Conservation (phyloP, 1,140 invertebrate species). For the Thalassaphorura encarpata region DNA sequence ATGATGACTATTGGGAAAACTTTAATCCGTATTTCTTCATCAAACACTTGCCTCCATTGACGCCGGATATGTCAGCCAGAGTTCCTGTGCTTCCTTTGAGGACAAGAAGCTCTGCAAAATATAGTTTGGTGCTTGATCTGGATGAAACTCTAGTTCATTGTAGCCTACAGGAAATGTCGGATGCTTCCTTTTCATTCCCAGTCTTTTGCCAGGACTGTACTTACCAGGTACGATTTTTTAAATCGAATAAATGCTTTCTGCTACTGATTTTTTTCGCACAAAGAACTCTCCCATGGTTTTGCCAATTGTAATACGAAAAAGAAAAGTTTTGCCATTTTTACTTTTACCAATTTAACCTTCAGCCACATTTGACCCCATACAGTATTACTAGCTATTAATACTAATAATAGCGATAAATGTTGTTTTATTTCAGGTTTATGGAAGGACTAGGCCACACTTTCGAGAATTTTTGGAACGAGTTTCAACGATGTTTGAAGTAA, state of each 20-base stretch:
- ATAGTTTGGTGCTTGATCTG: constrained; percentile 79
- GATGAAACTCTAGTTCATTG: constrained; percentile 96
- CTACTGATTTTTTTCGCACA: no score
- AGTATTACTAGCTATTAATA: no score
- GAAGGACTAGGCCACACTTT: constrained; percentile 81
- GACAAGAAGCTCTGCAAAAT: constrained; percentile 84
- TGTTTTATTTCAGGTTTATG: constrained; percentile 57
- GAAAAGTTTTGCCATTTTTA: no score
- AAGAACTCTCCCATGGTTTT: no score
- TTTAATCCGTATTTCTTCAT: constrained; percentile 88
- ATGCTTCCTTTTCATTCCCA: constrained; percentile 87
- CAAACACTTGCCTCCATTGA: constrained; percentile 79
- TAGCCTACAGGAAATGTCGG: constrained; percentile 79
- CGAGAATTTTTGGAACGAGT: constrained; percentile 84
- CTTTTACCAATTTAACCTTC: no score
- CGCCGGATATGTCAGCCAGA: constrained; percentile 70
- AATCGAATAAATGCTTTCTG: neutral
- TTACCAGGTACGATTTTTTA: constrained; percentile 47
- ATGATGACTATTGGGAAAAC: constrained; percentile 62
- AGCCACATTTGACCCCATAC: no score
- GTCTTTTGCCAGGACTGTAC: constrained; percentile 85
- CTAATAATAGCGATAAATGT: no score
- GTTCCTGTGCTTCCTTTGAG: constrained; percentile 85
- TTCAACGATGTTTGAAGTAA: constrained; percentile 85
- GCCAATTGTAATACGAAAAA: no score